Evolutionary conservation across 2,888 invertebrate species (phyloP).

Genomic region (Chrysotoxum bicinctum): DNA sequence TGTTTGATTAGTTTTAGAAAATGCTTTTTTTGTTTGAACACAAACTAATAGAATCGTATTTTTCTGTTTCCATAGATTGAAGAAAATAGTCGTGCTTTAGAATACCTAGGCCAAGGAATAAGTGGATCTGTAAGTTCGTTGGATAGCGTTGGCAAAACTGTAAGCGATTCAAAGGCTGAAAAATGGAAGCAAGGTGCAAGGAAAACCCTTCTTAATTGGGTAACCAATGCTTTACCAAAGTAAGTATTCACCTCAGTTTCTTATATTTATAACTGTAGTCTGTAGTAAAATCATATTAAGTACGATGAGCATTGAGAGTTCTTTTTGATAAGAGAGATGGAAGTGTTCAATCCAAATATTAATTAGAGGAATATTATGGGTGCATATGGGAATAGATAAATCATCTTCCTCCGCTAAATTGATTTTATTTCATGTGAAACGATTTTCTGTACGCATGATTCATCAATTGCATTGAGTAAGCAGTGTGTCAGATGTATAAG

Average conservation of each 20-base stretch:
- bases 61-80: constrained; percentile 87
- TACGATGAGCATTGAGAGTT: not conserved
- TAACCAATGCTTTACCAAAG: constrained; percentile 94
- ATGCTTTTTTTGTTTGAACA: not conserved
- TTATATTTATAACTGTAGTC: not conserved
- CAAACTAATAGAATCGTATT: not conserved
- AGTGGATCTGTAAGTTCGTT: constrained; percentile 92
- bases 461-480: not conserved
- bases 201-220: constrained; percentile 96
- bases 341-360: not conserved
- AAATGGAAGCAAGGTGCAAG: constrained; percentile 94
- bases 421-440: not conserved
- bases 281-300: too few species aligned
- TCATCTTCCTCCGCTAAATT: not conserved
- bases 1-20: not conserved
- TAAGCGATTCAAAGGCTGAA: constrained; percentile 84
- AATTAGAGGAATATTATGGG: not conserved
- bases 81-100: constrained; percentile 94
- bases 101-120: constrained; percentile 90
- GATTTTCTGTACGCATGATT: not conserved
- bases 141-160: constrained; percentile 87
- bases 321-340: not conserved
- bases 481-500: not conserved
- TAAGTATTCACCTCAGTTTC: constrained; percentile 79
- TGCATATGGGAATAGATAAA: not conserved